These are phyloP conservation scores for Bombus cullumanus DNA, from an alignment of 1,140 invertebrate genomes.

Conservation along the genomic window DNA sequence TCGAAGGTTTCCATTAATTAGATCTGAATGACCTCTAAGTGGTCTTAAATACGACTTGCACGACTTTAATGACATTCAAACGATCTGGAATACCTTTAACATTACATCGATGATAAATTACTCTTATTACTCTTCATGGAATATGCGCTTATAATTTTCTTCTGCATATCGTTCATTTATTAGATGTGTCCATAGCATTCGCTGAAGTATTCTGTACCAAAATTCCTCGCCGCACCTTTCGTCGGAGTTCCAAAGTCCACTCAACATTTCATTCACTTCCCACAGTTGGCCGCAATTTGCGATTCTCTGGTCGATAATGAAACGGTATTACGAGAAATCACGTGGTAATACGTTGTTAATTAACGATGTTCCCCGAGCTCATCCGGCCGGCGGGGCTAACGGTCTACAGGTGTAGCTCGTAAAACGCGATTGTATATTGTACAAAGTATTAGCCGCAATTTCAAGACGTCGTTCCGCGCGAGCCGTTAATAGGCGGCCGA, in stretches of 20 bases:
- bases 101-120: no score
- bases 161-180: no score
- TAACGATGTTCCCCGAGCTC: not conserved
- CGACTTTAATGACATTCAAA: no score
- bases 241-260: no score
- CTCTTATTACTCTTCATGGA: no score
- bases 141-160: no score
- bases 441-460: constrained; percentile 15
- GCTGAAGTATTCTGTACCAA: not conserved
- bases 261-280: not conserved
- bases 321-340: constrained; percentile 16
- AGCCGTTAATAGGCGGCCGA: constrained; percentile 56
- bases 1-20: no score
- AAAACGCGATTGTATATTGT: constrained; percentile 10
- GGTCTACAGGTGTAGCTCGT: constrained; percentile 28
- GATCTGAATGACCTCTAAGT: no score
- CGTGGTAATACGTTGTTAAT: constrained; percentile 22
- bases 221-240: not conserved
- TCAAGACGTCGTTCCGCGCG: constrained; percentile 13
- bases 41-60: no score
- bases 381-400: not conserved
- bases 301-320: constrained; percentile 21
- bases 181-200: no score
- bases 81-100: no score
- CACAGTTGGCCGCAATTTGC: not conserved